Evolutionary conservation across 2,797 vertebrate genomes (phyloP), one percentile per base, ranked within the genome.

Genomic region (Syngnathus acus): DNA sequence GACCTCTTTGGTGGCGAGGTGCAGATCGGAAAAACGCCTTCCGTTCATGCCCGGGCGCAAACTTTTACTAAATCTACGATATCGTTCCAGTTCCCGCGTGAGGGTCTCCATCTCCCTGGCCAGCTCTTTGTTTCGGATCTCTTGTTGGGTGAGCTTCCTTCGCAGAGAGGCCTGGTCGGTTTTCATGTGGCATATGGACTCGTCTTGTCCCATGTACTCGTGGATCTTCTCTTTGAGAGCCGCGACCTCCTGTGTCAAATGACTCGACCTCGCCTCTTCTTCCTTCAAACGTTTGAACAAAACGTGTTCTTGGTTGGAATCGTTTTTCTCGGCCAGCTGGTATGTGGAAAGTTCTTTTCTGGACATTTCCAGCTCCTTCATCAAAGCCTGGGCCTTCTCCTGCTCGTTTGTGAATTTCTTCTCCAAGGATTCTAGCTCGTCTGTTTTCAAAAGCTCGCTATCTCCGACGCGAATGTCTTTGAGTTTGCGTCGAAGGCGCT

Each of bases 171-270:
- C 91, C 50, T 98, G 94, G 75, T 98, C 95, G n/a, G 90, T 93
- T 79, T 92, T 94, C 80, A 97, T 87, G 65, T 92, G 92, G 75
- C 93, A 94, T 40, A 98, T 93, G 2, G 94, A 89, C 65, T 96
- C 94, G 73, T 98, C 95, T 19, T 94, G 95, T 71, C 93, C 91
- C 94, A 93, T 94, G 53, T 94, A 97, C 65, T 96, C 94, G 32
- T 97, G 94, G 78, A 98, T 93, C 86, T 98, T 98, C 81, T 98
- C 96, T 79, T 97, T 98, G 64, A 99, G 87, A 72, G 92, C 92
- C 60, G 91, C 92, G 3, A 96, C 94, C 84, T 98, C 94, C 86
- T 92, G 91, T 48, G 91, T 94, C 71, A 99, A 81, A 64, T 97
- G 93, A 62, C 94, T 94, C 0, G 95, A 96, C 78, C 95, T 98